These are phyloP conservation scores for Pediacus dermestoides DNA, from an alignment of 2,888 invertebrate species.

Conservation along the genomic window DNA sequence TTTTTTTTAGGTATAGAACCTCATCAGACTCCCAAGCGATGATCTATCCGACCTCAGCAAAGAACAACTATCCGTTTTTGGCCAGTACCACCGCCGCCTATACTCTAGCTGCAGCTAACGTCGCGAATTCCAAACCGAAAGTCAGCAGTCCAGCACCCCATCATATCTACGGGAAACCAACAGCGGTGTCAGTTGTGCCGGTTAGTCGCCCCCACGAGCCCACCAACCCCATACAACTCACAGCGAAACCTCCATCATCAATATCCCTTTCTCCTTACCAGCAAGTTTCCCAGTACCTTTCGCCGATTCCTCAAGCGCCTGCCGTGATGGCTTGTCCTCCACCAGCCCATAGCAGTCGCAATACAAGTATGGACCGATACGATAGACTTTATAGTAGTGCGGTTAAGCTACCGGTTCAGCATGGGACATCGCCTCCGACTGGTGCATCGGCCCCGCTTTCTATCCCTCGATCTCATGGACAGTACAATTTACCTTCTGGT, in stretches of 20 bases:
- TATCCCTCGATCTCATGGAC: conserved; percentile 41
- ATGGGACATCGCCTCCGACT: conserved; percentile 53
- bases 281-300: conserved; percentile 45
- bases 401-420: conserved; percentile 49
- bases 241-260: conserved; percentile 53
- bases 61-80: conserved; percentile 46
- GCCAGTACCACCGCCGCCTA: conserved; percentile 41
- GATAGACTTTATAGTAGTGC: conserved; percentile 4
- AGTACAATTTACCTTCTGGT: conserved; percentile 11
- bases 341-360: conserved; percentile 53
- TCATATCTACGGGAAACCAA: conserved; percentile 67
- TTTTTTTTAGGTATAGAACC: too few relatives aligned
- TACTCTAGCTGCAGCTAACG: conserved; percentile 42
- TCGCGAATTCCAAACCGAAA: conserved; percentile 59
- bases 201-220: conserved; percentile 50
- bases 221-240: conserved; percentile 54
- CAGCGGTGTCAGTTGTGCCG: conserved; percentile 57
- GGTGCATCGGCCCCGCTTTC: conserved; percentile 48
- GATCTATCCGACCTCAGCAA: conserved; percentile 38
- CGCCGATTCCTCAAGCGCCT: conserved; percentile 46
- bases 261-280: conserved; percentile 53
- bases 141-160: conserved; percentile 76
- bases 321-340: conserved; percentile 51
- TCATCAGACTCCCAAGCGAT: conserved; percentile 36
- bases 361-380: conserved; percentile 16